These are phyloP conservation scores for Rhyacichthys aspro DNA, from an alignment of 2,797 vertebrate genomes.

Conservation along the genomic window DNA sequence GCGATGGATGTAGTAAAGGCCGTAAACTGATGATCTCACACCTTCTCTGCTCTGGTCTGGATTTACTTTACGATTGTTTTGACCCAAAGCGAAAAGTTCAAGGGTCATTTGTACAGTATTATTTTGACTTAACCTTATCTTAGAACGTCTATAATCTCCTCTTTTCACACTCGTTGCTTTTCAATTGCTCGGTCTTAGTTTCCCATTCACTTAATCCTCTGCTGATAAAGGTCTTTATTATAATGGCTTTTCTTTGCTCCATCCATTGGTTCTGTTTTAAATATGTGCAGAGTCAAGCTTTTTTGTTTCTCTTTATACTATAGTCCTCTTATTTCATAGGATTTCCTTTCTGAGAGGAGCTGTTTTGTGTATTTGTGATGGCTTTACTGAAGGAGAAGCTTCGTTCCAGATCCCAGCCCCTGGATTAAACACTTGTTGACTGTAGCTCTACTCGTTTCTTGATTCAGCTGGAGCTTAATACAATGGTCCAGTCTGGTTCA, in stretches of 20 bases:
- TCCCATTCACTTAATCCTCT: constrained; percentile 22
- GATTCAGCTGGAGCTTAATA: constrained; percentile 19
- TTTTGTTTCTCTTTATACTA: constrained; percentile 22
- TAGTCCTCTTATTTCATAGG: constrained; percentile 7
- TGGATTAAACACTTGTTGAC: constrained; percentile 42
- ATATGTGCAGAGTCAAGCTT: neutral
- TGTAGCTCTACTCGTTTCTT: constrained; percentile 18
- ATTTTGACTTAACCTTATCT: constrained; percentile 19
- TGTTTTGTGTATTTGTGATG: constrained; percentile 26
- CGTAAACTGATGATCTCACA: neutral
- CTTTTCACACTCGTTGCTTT: neutral
- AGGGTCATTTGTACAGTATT: constrained; percentile 20
- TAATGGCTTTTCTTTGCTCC: neutral
- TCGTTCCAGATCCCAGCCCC: constrained; percentile 11
- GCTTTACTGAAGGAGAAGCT: constrained; percentile 4
- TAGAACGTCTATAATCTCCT: neutral
- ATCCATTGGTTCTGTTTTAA: neutral
- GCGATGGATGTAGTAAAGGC: neutral
- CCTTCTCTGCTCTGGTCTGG: neutral
- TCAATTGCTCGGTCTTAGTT: constrained; percentile 2
- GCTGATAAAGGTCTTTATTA: constrained; percentile 5
- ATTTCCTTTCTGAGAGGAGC: constrained; percentile 25
- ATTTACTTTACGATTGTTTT: neutral
- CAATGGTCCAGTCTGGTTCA: neutral
- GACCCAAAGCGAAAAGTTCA: constrained; percentile 21